Percentiles rank a stretch among this genome's conserved stretches.
Conservation (phyloP, 2,113 vertebrate species). For the Cercopithecus mona region DNA sequence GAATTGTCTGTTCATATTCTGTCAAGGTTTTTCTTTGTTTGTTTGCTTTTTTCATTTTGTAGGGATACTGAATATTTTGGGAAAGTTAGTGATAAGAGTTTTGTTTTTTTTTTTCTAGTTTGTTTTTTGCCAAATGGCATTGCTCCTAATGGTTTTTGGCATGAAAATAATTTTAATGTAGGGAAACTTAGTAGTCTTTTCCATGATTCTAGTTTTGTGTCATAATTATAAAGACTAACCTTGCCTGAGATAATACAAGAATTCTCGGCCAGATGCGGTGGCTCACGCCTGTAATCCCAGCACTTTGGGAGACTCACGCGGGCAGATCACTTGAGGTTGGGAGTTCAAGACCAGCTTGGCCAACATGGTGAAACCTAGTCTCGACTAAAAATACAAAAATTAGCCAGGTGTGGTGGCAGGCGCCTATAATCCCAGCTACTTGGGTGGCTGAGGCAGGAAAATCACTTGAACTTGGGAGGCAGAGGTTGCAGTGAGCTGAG, state of each 20-base stretch:
- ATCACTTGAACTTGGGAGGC: neutral
- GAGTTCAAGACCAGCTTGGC: neutral
- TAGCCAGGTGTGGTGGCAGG: neutral
- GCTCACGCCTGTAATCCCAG: neutral
- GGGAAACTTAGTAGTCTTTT: neutral
- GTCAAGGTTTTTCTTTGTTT: too few species aligned
- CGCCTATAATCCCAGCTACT: neutral
- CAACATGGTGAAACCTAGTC: neutral
- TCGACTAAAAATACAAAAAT: neutral
- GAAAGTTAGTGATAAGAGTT: neutral
- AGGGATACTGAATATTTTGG: neutral
- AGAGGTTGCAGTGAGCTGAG: neutral
- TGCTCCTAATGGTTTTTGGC: neutral
- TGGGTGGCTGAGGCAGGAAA: neutral
- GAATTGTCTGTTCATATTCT: neutral
- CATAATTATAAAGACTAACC: neutral
- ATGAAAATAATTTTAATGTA: neutral
- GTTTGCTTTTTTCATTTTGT: neutral
- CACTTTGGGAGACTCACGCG: neutral
- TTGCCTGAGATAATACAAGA: neutral
- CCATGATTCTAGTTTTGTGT: neutral
- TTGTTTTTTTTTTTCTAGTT: neutral
- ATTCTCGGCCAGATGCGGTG: neutral
- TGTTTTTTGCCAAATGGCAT: neutral
- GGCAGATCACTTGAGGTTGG: neutral